Evolutionary conservation across 2,113 vertebrate species (phyloP).

Genomic region (Channa maculata): DNA sequence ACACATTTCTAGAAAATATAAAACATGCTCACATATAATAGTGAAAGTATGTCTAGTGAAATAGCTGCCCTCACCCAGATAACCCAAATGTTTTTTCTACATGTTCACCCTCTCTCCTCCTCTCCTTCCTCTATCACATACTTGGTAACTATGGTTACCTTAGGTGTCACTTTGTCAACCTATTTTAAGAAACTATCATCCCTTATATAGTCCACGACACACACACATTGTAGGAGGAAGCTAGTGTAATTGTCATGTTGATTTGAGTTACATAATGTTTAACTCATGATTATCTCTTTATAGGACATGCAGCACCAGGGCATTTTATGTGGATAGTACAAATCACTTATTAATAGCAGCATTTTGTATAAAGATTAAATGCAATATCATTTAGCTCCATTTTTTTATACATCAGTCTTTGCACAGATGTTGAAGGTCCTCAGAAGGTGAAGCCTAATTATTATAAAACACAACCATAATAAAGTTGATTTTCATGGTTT

Average conservation of each 20-base stretch:
- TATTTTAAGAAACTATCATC: slow-evolving; percentile 68
- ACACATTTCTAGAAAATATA: too few relatives aligned
- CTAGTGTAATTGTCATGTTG: slow-evolving; percentile 33
- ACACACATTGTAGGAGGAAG: slow-evolving; percentile 37
- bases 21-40: too few relatives aligned
- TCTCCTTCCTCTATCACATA: slow-evolving; percentile 26
- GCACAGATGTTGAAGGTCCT: too few relatives aligned
- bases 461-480: background rate
- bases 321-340: background rate
- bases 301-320: slow-evolving; percentile 7
- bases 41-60: background rate
- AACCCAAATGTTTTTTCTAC: slow-evolving; percentile 27
- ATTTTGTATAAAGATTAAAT: background rate
- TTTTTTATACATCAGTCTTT: background rate
- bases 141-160: slow-evolving; percentile 67
- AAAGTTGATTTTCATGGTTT: background rate
- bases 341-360: background rate
- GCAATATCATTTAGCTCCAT: background rate
- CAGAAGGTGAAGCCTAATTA: background rate
- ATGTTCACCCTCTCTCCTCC: background rate
- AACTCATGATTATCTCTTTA: slow-evolving; percentile 44
- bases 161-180: slow-evolving; percentile 58
- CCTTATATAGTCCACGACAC: slow-evolving; percentile 28
- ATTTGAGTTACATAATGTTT: slow-evolving; percentile 51
- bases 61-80: slow-evolving; percentile 16